Evolutionary conservation across 92 coral and sea anemone species (phyloP).

Genomic region (Heteractis magnifica): DNA sequence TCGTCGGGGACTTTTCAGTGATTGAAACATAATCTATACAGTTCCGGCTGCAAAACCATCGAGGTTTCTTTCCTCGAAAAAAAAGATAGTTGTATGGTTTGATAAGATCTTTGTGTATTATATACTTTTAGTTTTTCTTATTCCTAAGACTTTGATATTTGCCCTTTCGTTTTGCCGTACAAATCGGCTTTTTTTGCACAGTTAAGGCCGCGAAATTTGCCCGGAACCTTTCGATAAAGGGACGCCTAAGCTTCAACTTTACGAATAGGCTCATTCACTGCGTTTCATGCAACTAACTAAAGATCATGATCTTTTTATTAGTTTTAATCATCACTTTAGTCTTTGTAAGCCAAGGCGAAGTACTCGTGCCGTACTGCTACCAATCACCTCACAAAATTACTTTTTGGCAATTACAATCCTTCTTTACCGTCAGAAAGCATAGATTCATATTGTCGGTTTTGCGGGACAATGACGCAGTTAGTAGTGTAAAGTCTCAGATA

Average conservation of each 20-base stretch:
- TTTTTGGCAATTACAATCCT: no score
- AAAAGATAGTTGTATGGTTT: no score
- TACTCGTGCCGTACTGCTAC: no score
- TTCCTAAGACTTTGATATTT: neutral
- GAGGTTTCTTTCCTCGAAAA: neutral
- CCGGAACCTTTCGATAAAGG: neutral
- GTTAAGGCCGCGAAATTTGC: neutral
- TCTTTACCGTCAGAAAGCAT: no score
- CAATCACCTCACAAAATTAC: no score
- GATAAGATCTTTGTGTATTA: neutral
- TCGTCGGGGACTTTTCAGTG: neutral
- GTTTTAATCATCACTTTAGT: no score
- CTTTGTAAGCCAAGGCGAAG: no score
- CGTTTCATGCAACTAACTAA: neutral
- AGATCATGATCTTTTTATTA: neutral
- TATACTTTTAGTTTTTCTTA: neutral
- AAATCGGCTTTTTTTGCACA: constrained; percentile 3
- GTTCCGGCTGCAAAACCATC: neutral
- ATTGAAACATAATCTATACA: neutral
- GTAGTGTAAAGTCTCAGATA: no score
- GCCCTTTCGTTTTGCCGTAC: neutral
- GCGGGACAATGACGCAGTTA: no score
- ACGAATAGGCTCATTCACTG: neutral
- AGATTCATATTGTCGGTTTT: no score
- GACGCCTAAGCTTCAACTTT: neutral